phyloP scores from a whole-genome alignment of 2,888 invertebrate species.

The Timema cristinae region DNA sequence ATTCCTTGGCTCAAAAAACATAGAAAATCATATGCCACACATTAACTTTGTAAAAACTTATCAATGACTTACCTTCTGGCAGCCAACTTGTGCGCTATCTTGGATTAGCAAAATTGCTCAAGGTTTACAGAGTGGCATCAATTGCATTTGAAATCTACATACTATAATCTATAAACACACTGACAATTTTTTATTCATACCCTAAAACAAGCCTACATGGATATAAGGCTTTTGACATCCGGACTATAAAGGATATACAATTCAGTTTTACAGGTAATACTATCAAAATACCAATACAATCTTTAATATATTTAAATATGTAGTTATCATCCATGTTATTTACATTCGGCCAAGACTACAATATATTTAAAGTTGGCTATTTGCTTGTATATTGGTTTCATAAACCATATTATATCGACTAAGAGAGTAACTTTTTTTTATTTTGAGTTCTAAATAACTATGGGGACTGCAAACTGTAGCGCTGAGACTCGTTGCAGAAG shows the following conservation, averaged over 20 bases:
- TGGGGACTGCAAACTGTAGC: too few relatives aligned
- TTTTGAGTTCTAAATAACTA: too few relatives aligned
- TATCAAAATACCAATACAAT: too few relatives aligned
- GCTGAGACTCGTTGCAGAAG: too few relatives aligned
- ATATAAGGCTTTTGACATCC: background rate
- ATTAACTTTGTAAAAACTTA: background rate
- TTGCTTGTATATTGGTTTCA: too few relatives aligned
- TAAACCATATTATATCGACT: too few relatives aligned
- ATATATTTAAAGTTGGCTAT: too few relatives aligned
- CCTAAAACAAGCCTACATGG: background rate
- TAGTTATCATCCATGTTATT: too few relatives aligned
- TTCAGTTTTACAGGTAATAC: too few relatives aligned
- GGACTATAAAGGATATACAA: background rate
- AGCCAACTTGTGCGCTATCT: constrained; percentile 1
- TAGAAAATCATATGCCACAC: background rate
- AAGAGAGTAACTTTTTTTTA: too few relatives aligned
- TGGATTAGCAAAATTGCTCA: constrained; percentile 1
- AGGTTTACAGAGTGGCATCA: background rate
- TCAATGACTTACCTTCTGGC: background rate
- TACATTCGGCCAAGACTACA: too few relatives aligned
- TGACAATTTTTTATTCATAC: background rate
- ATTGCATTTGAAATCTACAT: background rate
- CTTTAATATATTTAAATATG: too few relatives aligned
- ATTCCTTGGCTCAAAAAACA: background rate
- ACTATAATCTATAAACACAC: background rate